Conservation (phyloP, 2,888 invertebrate species). For the Pheosia gnoma region DNA sequence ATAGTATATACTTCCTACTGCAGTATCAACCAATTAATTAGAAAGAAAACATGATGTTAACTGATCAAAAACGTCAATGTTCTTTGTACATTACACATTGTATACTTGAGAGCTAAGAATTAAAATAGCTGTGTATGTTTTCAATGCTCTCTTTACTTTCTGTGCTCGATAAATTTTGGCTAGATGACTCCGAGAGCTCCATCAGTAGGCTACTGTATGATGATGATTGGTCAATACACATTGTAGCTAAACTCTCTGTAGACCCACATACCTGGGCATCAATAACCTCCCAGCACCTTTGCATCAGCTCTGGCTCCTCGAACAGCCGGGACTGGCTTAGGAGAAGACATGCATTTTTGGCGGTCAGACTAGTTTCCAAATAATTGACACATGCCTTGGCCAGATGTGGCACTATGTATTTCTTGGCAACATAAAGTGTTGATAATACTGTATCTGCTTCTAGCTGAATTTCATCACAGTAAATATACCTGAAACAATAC, state of each 20-base stretch:
- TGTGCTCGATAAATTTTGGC: conserved; percentile 69
- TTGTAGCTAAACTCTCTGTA: conserved; percentile 75
- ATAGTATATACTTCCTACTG: too few relatives aligned
- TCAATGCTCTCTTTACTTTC: conserved; percentile 68
- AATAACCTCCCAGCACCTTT: conserved; percentile 98
- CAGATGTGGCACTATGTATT: conserved; percentile 97
- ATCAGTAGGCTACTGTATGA: conserved; percentile 75
- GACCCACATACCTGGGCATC: conserved; percentile 94
- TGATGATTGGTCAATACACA: conserved; percentile 70
- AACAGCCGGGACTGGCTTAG: conserved; percentile 97
- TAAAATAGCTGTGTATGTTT: conserved; percentile 57
- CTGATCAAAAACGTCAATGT: neutral
- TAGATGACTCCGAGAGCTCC: conserved; percentile 74
- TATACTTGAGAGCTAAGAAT: conserved; percentile 32
- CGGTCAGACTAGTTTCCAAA: conserved; percentile 97
- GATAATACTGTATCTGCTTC: conserved; percentile 98
- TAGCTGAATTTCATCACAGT: conserved; percentile 97
- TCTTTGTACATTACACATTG: too few relatives aligned
- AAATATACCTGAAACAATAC: conserved; percentile 90
- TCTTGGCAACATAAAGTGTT: conserved; percentile 97
- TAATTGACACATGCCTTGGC: conserved; percentile 97
- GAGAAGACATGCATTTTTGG: conserved; percentile 97
- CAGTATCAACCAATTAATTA: too few relatives aligned
- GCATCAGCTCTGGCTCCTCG: conserved; percentile 98
- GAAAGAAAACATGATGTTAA: too few relatives aligned